Conservation (phyloP, 1,140 invertebrate species). For the Drosophila willistoni region DNA sequence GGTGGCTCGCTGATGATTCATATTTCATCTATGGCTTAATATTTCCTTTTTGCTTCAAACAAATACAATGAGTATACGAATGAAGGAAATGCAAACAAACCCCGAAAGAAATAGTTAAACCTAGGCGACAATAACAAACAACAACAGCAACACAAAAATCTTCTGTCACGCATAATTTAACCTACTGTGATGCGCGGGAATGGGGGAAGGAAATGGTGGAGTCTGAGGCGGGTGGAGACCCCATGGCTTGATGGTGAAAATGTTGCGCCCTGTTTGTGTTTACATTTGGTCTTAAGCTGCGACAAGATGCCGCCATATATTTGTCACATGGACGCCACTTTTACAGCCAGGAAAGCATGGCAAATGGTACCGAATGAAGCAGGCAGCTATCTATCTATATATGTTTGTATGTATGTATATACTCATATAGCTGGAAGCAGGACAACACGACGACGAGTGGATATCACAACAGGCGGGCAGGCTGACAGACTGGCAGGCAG, state of each 20-base stretch:
- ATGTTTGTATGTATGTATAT: background rate
- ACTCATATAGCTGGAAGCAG: conserved; percentile 24
- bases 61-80: background rate
- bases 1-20: background rate
- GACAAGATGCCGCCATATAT: conserved; percentile 69
- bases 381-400: background rate
- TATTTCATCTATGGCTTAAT: background rate
- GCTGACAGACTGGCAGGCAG: conserved; percentile 26
- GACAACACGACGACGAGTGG: conserved; percentile 70
- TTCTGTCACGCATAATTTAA: conserved; percentile 69
- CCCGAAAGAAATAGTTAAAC: conserved; percentile 35
- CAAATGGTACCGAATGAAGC: background rate
- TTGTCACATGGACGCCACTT: conserved; percentile 75
- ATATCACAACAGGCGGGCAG: conserved; percentile 49
- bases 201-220: background rate
- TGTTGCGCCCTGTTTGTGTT: conserved; percentile 63
- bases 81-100: background rate
- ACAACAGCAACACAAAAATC: conserved; percentile 19
- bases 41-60: background rate
- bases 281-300: conserved; percentile 75
- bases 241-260: conserved; percentile 20
- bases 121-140: conserved; percentile 25
- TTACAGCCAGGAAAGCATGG: conserved; percentile 33
- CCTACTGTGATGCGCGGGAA: conserved; percentile 27
- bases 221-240: background rate